phyloP scores from a whole-genome alignment of 2,888 invertebrate species.

The Polietes domitor region DNA sequence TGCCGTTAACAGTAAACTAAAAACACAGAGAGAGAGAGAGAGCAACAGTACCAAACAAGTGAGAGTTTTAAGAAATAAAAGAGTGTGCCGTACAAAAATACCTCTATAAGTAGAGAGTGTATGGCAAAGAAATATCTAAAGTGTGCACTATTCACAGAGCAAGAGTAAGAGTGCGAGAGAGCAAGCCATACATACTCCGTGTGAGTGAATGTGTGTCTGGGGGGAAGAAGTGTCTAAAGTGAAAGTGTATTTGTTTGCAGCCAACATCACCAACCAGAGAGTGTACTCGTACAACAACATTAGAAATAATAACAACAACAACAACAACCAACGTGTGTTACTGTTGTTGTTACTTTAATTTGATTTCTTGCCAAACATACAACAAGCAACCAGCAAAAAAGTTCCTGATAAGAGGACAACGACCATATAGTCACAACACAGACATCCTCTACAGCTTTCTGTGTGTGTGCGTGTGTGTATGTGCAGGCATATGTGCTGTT shows the following conservation, averaged over 20 bases:
- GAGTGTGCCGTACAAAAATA: neutral
- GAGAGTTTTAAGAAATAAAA: neutral
- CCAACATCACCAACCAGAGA: no score
- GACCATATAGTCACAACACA: slow-evolving; percentile 13
- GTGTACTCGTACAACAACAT: neutral
- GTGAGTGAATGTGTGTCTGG: neutral
- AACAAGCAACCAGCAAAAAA: neutral
- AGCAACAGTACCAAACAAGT: neutral
- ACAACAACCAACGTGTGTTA: neutral
- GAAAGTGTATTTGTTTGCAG: slow-evolving; percentile 27
- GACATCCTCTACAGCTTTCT: neutral
- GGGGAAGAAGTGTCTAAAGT: slow-evolving; percentile 22
- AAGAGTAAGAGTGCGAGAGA: neutral
- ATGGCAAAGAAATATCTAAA: neutral
- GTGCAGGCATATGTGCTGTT: no score
- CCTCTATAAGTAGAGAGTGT: neutral
- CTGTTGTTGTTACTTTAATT: slow-evolving; percentile 9
- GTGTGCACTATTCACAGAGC: neutral
- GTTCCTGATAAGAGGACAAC: slow-evolving; percentile 25
- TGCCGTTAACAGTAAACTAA: neutral
- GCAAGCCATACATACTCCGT: neutral
- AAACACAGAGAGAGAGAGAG: neutral
- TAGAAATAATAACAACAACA: neutral
- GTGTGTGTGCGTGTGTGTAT: neutral
- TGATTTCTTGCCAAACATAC: slow-evolving; percentile 6